Evolutionary conservation across 2,888 invertebrate genomes (phyloP).

Genomic region (Andricus curvator): DNA sequence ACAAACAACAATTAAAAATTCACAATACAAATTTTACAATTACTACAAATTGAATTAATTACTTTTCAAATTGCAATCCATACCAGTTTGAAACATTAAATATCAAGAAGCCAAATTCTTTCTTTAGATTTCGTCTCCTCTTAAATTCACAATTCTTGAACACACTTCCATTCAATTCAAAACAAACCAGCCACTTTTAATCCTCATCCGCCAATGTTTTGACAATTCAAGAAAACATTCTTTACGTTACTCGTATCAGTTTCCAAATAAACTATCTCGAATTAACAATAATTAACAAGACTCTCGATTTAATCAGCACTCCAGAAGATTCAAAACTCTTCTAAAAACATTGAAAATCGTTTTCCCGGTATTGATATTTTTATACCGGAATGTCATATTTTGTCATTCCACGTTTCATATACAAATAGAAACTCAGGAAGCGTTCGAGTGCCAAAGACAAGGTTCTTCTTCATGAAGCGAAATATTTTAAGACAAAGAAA

Average conservation of each 20-base stretch:
- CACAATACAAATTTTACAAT: not conserved
- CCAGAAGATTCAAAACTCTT: slow-evolving; percentile 5
- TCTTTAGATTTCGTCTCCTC: not conserved
- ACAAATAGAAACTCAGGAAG: slow-evolving; percentile 20
- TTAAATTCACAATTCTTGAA: not conserved
- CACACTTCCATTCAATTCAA: not conserved
- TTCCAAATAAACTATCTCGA: not conserved
- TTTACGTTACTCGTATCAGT: not conserved
- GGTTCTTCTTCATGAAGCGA: not conserved
- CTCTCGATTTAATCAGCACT: not conserved
- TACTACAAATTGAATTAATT: not conserved
- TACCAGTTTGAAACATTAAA: not conserved
- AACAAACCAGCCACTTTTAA: not conserved
- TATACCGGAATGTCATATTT: slow-evolving; percentile 15
- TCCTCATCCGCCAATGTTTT: not conserved
- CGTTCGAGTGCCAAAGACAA: slow-evolving; percentile 25
- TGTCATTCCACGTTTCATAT: slow-evolving; percentile 16
- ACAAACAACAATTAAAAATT: not conserved
- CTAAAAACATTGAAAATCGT: not conserved
- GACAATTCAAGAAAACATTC: not conserved
- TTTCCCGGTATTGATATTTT: slow-evolving; percentile 20
- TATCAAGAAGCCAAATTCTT: not conserved
- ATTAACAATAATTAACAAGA: not conserved
- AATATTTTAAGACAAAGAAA: slow-evolving; percentile 37
- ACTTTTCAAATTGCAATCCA: not conserved